A percentile compares a stretch with the other conserved stretches of the same genome.
Conservation (phyloP, 53 echinoderm and acorn worm species). For the Paracentrotus lividus region DNA sequence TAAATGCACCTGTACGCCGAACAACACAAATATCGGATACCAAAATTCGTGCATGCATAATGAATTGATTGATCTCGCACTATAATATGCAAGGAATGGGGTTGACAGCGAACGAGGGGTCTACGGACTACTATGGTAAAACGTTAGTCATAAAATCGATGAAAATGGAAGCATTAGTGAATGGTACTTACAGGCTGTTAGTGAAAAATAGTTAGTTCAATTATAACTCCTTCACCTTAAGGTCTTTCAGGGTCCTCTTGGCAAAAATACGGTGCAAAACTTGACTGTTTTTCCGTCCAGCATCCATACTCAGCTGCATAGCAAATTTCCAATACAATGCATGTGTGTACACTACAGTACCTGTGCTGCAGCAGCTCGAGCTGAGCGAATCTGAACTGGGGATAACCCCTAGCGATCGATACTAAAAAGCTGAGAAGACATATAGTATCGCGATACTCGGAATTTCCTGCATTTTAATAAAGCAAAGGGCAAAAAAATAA, state of each 20-base stretch:
- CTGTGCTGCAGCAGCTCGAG: too few species aligned
- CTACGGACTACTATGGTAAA: not conserved
- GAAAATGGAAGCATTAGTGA: conserved; percentile 33
- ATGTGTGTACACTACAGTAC: too few species aligned
- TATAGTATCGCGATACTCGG: not conserved
- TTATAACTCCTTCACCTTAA: conserved; percentile 49
- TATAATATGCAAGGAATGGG: not conserved
- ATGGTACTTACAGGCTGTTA: conserved; percentile 42
- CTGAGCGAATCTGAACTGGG: not conserved
- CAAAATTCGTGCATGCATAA: conserved; percentile 38
- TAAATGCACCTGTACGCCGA: too few species aligned
- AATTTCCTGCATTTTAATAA: too few species aligned
- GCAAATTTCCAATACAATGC: not conserved
- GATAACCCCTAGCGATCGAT: not conserved
- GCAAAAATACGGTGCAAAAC: conserved; percentile 34
- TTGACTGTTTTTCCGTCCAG: not conserved
- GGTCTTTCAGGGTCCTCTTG: conserved; percentile 13
- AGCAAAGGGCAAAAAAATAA: too few species aligned
- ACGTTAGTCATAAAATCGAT: conserved; percentile 21
- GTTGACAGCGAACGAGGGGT: not conserved
- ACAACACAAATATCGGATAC: too few species aligned
- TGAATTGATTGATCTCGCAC: not conserved
- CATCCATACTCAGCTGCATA: not conserved
- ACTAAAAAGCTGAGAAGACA: not conserved
- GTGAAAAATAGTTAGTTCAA: conserved; percentile 44